Conservation (phyloP, 1,140 invertebrate genomes). For the Formica selysi region DNA sequence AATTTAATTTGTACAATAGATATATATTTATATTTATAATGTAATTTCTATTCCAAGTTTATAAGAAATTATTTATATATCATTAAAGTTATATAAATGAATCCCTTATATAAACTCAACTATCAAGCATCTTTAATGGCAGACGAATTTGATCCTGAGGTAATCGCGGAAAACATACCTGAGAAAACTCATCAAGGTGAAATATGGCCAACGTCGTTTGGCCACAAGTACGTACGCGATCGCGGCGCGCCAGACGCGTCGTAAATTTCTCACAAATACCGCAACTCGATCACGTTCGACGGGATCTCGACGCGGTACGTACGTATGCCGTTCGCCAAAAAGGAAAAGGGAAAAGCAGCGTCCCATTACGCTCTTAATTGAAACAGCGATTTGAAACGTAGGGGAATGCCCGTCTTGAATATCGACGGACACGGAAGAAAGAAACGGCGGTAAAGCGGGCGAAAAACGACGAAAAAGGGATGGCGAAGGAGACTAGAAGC, state of each 20-base stretch:
- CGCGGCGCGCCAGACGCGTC: constrained; percentile 35
- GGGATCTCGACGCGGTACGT: constrained; percentile 55
- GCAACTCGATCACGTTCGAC: constrained; percentile 66
- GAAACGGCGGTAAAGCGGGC: constrained; percentile 3
- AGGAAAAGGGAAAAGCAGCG: constrained; percentile 15
- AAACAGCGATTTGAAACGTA: constrained; percentile 67
- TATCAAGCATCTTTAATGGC: constrained; percentile 1
- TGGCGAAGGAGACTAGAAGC: not conserved
- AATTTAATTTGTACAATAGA: not conserved
- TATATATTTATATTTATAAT: not conserved
- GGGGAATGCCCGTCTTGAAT: constrained; percentile 67
- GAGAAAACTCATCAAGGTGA: constrained; percentile 56
- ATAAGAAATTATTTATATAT: not conserved
- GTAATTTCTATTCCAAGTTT: not conserved
- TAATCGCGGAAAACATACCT: constrained; percentile 51
- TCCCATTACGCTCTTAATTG: constrained; percentile 75
- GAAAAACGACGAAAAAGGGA: not conserved
- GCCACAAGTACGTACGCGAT: constrained; percentile 51
- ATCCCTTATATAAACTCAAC: not conserved
- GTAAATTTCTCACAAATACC: constrained; percentile 70
- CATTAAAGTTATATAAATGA: not conserved
- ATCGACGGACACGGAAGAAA: constrained; percentile 31
- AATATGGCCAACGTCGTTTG: constrained; percentile 44
- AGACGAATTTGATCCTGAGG: constrained; percentile 23
- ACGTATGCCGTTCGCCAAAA: constrained; percentile 30